Base-by-base conservation (phyloP, 30 jellyfish, hydroid and myxozoan species). In the Morbakka virulenta region DNA sequence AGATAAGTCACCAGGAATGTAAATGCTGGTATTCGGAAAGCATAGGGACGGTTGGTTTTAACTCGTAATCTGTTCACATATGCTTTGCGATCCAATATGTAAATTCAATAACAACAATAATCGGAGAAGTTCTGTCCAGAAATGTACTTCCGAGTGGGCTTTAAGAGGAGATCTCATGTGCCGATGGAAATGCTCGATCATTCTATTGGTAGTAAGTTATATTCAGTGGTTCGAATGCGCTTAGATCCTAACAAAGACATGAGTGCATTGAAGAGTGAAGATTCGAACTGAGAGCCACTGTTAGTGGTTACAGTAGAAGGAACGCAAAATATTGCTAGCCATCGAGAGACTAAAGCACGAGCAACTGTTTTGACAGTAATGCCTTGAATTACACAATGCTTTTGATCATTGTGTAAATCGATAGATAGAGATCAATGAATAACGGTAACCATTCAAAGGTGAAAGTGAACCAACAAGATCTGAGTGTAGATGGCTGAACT, bases 341-440 rank as follows among this genome's bases (percentile, higher is more conserved):
- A 81, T 3, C 65, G 41, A 12, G 24, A 2, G 74, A 81, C n/a
- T 6, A 81, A 57, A 4, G 89, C 73, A 3, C 17, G 65, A 30
- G 88, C 84, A 28, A 50, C 62, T 1, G 65, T 25, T 28, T 51
- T 76, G 1, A 88, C 94, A 23, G 89, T 50, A 12, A 61, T 72
- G 28, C 62, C 34, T 17, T 47, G 3, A n/a, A 81, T 52, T 20
- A 81, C 74, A 28, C n/a, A 64, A 34, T 9, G 87, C 94, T 72
- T 72, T 83, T 0, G 83, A 88, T 86, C 93, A 81, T 22, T 86
- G 71, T 1, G 82, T 82, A 32, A 53, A 82, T 2, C 87, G 89
- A 69, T 82, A 81, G 35, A 32, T 71, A 35, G 66, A n/a, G 35
- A 88, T 72, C 0, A 72, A 66, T 0, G 73, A 68, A 48, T 82